Base-by-base conservation (phyloP, 1,140 invertebrate species). In the Atopsyche davidsoni region DNA sequence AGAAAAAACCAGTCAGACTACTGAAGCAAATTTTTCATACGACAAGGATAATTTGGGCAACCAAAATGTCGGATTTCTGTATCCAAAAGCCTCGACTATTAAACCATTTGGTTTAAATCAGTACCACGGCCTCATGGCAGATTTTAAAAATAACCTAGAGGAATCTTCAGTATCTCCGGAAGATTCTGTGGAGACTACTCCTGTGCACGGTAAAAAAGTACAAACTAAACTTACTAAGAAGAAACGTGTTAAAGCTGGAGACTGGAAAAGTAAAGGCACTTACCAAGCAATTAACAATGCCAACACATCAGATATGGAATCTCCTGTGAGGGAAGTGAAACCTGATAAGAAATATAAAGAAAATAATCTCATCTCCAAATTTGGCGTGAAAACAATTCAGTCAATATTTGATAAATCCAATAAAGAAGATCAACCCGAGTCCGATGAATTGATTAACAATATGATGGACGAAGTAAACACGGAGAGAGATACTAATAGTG, bases 201-300 rank as follows among this genome's bases (percentile, higher is more conserved):
- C 70, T 2, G 68, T 72, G 44, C 70, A 72, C 59, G 51, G 60
- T 31, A 60, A 64, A 0, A 60, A 63, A 4, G 51, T 53, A 19
- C 52, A 49, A 45, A 11, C 14, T 18, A 59, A 13, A 48, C 6
- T 42, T 3, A 58, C 58, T 35, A 68, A 67, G 49, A 72, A 72
- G 58, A 70, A 68, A 44, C 62, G 67, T n/a, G 31, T 47, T 16
- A 69, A 69, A 38, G 66, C 64, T 2, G 31, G 66, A 61, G 70
- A 72, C 52, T 72, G 69, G 70, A 64, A 68, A 22, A 69, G 65
- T 31, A 73, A 71, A 57, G 70, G 68, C 0, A 62, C 66, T 16
- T 72, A 70, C 38, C 55, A 52, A 44, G 55, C 55, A 2, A 59
- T 57, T 6, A 48, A 47, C 31, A 52, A 44, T 39, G 46, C 28